A percentile compares a stretch with the other conserved stretches of the same genome.
Conservation (phyloP, 2,797 vertebrate species). For the Tapera naevia region DNA sequence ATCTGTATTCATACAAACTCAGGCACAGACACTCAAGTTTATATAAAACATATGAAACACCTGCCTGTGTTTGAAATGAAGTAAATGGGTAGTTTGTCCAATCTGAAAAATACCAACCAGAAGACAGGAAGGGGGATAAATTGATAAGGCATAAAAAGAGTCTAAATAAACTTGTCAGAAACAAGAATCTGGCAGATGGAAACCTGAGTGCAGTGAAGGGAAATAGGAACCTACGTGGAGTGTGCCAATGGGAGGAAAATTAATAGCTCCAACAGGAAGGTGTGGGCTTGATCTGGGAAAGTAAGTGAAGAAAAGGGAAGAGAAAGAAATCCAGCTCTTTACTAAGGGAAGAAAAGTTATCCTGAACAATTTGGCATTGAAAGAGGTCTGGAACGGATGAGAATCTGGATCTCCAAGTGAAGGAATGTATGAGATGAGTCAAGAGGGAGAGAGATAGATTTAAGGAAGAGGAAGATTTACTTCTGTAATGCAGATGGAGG, state of each 20-base stretch:
- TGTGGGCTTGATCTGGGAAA: neutral
- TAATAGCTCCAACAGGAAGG: neutral
- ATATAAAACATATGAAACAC: neutral
- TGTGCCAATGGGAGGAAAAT: neutral
- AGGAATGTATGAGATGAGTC: constrained; percentile 41
- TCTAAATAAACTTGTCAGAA: neutral
- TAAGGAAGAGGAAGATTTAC: constrained; percentile 36
- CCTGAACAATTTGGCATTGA: neutral
- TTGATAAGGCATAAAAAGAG: neutral
- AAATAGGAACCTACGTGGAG: neutral
- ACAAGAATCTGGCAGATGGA: neutral
- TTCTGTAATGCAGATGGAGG: neutral
- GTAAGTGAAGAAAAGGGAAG: neutral
- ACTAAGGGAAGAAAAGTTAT: neutral
- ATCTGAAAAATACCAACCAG: neutral
- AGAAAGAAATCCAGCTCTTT: neutral
- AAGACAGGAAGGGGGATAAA: neutral
- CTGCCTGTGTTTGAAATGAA: neutral
- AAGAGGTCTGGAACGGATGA: constrained; percentile 31
- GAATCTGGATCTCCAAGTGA: constrained; percentile 16
- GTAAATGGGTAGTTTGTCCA: neutral
- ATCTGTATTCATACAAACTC: neutral
- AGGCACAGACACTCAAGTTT: neutral
- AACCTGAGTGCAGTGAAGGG: neutral
- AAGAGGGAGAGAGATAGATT: constrained; percentile 17